phyloP scores from a whole-genome alignment of 2,888 invertebrate species.

The Volucella zonaria region DNA sequence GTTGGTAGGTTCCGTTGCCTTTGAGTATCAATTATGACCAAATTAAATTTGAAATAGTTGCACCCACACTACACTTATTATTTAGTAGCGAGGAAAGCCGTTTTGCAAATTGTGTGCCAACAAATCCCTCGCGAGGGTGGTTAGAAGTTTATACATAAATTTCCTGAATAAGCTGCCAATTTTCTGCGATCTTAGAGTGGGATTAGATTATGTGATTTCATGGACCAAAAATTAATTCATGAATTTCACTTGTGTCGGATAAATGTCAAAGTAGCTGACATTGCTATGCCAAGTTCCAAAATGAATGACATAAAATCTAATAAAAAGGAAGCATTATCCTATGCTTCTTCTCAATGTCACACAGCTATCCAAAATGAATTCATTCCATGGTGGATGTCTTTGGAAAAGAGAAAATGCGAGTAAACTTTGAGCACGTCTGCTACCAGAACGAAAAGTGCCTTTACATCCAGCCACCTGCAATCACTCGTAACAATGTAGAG shows the following conservation, averaged over 20 bases:
- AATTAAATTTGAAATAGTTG: no score
- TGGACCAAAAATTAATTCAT: slow-evolving; percentile 25
- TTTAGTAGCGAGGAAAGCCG: no score
- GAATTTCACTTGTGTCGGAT: slow-evolving; percentile 5
- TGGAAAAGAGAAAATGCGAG: slow-evolving; percentile 7
- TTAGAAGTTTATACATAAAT: neutral
- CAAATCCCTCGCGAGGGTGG: neutral
- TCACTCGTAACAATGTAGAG: slow-evolving; percentile 20
- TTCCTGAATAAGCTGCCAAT: neutral
- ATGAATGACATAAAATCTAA: slow-evolving; percentile 24
- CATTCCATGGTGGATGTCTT: slow-evolving; percentile 43
- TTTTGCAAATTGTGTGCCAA: no score
- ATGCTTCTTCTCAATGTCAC: slow-evolving; percentile 38
- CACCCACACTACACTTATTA: no score
- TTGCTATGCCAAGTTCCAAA: slow-evolving; percentile 14
- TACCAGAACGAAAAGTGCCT: slow-evolving; percentile 6
- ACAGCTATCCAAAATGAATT: slow-evolving; percentile 41
- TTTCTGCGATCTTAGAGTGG: neutral
- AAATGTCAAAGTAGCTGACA: slow-evolving; percentile 12
- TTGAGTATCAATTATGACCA: no score
- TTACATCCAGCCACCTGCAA: neutral
- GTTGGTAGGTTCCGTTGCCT: no score
- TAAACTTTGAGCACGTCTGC: slow-evolving; percentile 42
- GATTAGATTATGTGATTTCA: neutral
- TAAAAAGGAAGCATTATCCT: slow-evolving; percentile 19